phyloP scores from a whole-genome alignment of 2,797 vertebrate genomes.

The Luscinia megarhynchos region DNA sequence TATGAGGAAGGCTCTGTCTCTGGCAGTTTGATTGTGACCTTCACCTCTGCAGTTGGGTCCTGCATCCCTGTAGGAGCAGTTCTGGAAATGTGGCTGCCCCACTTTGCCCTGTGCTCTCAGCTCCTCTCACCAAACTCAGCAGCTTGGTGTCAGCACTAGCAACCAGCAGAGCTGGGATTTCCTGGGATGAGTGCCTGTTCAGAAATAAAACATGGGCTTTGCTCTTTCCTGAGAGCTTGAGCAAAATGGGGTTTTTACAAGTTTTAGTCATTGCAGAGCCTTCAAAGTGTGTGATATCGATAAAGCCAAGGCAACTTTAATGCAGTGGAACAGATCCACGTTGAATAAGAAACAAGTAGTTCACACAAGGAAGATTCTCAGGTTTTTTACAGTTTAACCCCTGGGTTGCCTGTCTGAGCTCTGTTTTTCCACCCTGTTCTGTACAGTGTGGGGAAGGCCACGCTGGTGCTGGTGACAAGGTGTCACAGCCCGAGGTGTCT shows the following conservation, averaged over 20 bases:
- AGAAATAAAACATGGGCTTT: background rate
- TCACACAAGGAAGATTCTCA: background rate
- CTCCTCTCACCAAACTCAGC: background rate
- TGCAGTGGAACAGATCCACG: background rate
- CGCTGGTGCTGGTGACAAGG: background rate
- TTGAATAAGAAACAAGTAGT: background rate
- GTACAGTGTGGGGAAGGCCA: background rate
- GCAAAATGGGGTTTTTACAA: background rate
- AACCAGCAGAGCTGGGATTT: background rate
- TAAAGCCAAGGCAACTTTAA: background rate
- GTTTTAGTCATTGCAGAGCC: background rate
- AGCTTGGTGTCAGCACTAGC: background rate
- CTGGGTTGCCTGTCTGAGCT: background rate
- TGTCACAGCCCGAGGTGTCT: no score
- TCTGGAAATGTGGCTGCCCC: background rate
- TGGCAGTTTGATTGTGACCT: background rate
- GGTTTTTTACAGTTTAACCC: background rate
- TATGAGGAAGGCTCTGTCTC: background rate
- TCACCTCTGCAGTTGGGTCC: background rate
- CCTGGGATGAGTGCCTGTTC: background rate
- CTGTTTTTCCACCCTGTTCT: background rate
- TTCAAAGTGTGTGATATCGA: fast-evolving
- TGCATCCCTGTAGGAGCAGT: background rate
- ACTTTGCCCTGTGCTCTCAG: background rate
- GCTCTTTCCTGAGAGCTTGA: background rate